phyloP scores from a whole-genome alignment of 2,113 vertebrate species.

The Piprites chloris region DNA sequence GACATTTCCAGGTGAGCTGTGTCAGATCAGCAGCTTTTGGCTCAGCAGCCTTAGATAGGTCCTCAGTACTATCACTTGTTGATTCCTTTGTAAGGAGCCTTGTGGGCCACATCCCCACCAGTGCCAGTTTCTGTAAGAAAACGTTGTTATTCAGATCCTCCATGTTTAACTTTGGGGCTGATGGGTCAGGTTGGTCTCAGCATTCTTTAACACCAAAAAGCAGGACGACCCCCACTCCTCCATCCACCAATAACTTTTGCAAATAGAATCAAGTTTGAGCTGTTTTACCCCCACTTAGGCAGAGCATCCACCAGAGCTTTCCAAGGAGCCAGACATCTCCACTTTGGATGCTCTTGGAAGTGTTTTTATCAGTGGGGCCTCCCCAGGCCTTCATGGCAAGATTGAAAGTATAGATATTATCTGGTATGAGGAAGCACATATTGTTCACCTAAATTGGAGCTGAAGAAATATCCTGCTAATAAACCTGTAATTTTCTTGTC shows the following conservation, averaged over 20 bases:
- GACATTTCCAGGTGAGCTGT: background rate
- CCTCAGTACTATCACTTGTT: background rate
- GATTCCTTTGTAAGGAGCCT: background rate
- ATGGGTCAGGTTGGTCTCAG: background rate
- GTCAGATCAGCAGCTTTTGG: background rate
- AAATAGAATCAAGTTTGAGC: background rate
- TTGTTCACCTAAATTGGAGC: background rate
- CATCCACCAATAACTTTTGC: fast-evolving
- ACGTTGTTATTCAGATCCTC: background rate
- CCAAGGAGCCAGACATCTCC: background rate
- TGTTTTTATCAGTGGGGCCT: background rate
- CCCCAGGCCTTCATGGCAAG: background rate
- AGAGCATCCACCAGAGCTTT: background rate
- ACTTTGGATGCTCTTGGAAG: background rate
- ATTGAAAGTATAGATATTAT: background rate
- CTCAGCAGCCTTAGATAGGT: background rate
- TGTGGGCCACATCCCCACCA: background rate
- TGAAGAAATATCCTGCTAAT: background rate
- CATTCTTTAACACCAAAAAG: background rate
- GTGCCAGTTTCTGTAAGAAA: background rate
- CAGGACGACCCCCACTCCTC: background rate
- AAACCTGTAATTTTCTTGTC: background rate
- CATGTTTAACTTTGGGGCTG: background rate
- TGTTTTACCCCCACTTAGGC: background rate
- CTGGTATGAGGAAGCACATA: background rate